A percentile compares a stretch with the other conserved stretches of the same genome.
Conservation (phyloP, 2,888 invertebrate genomes). For the Stratiomys singularior region DNA sequence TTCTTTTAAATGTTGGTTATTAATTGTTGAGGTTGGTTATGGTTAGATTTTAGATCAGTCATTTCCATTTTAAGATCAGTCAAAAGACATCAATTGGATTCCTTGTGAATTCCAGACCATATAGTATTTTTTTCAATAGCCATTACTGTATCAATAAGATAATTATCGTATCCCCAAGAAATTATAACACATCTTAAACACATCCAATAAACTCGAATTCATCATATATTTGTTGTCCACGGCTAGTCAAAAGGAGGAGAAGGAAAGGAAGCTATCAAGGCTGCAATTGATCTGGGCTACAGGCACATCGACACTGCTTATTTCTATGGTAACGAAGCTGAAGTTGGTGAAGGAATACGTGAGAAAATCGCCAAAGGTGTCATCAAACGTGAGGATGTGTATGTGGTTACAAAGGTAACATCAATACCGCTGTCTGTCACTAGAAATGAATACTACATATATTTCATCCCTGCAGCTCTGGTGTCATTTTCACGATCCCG, state of each 20-base stretch:
- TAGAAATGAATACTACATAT: background rate
- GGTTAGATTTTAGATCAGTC: no score
- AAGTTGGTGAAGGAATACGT: slow-evolving; percentile 73
- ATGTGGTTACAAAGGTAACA: slow-evolving; percentile 69
- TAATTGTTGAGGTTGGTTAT: no score
- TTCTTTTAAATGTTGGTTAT: no score
- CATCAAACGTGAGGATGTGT: slow-evolving; percentile 75
- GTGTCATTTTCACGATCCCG: slow-evolving; percentile 87
- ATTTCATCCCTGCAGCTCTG: slow-evolving; percentile 66
- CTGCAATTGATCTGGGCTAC: slow-evolving; percentile 79
- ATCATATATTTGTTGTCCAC: slow-evolving; percentile 58
- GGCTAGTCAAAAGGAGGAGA: slow-evolving; percentile 66
- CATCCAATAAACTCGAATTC: no score
- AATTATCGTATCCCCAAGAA: no score
- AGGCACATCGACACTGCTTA: slow-evolving; percentile 75
- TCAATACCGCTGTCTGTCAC: background rate
- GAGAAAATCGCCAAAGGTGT: slow-evolving; percentile 73
- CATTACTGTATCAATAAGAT: no score
- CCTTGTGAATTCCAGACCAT: no score
- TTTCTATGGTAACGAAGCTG: slow-evolving; percentile 75
- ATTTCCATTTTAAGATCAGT: no score
- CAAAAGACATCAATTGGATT: no score
- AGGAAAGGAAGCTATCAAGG: slow-evolving; percentile 73
- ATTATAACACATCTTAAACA: no score
- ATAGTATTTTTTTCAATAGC: no score